Base-by-base conservation (phyloP, 2,888 invertebrate genomes). In the Acholoe squamosa region DNA sequence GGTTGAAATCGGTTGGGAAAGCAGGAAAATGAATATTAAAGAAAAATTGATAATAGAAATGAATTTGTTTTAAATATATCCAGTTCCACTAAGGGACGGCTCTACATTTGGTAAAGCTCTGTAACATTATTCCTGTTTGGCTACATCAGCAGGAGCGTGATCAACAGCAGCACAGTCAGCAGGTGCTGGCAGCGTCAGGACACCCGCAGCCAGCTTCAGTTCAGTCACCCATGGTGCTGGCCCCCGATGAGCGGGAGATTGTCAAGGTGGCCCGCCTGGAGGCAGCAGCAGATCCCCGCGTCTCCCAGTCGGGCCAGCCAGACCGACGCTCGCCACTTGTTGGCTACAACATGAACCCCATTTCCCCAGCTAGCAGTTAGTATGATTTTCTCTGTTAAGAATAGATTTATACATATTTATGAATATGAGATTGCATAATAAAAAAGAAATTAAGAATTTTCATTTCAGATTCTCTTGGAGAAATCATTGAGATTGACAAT, bases 211-310 rank as follows among this genome's bases (percentile, higher is more conserved):
- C 77, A 34, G 84, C 84, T 0, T 10, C 84, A 10, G 89, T 89
- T 16, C 71, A 89, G 71, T 91, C 91, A 5, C 91, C 91, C 19
- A 61, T 91, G 54, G 89, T 91, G 71, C 91, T 92, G 16, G 92
- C 93, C 28, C 97, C 97, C 0, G 97, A 97, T 93, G 97, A 98
- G 94, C 96, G 97, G 52, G 97, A 97, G 94, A 97, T 97, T 90
- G 97, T 97, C 86, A 96, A 97, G 89, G 97, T 97, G 93, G 97
- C 97, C 34, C 95, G 95, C 91, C 93, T 94, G 16, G 94, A 91
- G 84, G 28, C 84, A 19, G 54, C 80, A 12, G 52, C 84, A 22
- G 86, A 84, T 12, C 84, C 34, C 14, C 56, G 56, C 28, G 86
- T 84, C 22, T 43, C 90, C 43, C 90, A 90, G 86, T 90, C 90